Base-by-base conservation (phyloP, 2,113 vertebrate species). In the Mormoops blainvillei region DNA sequence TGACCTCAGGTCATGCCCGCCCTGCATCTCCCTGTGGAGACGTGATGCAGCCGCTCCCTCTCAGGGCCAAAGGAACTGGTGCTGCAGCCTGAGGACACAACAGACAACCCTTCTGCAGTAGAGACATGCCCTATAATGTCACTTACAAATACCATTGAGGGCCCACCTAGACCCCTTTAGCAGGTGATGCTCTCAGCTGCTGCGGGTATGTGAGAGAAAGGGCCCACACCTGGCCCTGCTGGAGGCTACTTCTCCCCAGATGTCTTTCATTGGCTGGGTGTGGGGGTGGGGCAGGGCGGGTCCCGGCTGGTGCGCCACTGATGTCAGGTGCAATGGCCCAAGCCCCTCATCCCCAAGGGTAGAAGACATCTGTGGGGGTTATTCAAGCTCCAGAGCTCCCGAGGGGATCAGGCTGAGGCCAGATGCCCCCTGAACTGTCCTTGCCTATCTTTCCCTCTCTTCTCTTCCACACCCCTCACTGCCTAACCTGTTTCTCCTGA, bases 381-480 rank as follows among this genome's bases (percentile, higher is more conserved):
- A n/a, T n/a, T n/a, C n/a, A 12, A 20, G n/a, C n/a, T 13, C 8
- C 18, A 43, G 89, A 85, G 85, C 28, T 5, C 58, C 5, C 10
- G 0, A 0, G 0, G 28, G 24, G 26, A 1, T 18, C 7, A 36
- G 43, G 2, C 6, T 5, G 83, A 61, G 48, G 43, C 68, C 2
- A 11, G 20, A 43, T 26, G 28, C 11, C 9, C 20, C 38, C 24
- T 0, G 9, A 7, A 7, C 22, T 11, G 4, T 16, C 71, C 48
- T 41, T 41, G 50, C 13, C 19, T 7, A 3, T 18, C 76, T 12
- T 9, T 13, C 33, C 43, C 16, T 28, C 61, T 9, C 56, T 22
- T 16, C 18, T 7, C 12, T 8, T 5, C 33, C 5, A 2, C 10
- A 6, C 14, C 31, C 20, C 28, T 38, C 2, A 1, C 2, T 2